Evolutionary conservation across 2,888 invertebrate species (phyloP).

Genomic region (Torymus auratus): DNA sequence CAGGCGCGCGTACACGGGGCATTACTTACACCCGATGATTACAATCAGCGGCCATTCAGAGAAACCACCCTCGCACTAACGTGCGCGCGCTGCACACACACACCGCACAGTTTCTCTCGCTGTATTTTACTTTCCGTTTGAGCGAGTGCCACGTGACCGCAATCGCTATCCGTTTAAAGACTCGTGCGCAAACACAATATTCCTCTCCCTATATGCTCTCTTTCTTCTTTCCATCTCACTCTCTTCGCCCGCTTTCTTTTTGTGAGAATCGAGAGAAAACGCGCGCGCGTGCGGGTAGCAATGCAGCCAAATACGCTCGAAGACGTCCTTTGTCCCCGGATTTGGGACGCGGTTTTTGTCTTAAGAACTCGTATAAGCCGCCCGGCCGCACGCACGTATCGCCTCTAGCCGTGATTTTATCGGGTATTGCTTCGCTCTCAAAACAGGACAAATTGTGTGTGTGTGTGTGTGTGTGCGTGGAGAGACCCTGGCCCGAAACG

Average conservation of each 20-base stretch:
- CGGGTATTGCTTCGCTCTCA: too few species aligned
- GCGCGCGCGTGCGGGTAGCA: conserved; percentile 1
- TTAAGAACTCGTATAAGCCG: neutral
- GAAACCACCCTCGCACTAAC: conserved; percentile 70
- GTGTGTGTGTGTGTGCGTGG: too few species aligned
- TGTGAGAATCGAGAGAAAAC: neutral
- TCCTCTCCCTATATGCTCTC: conserved; percentile 30
- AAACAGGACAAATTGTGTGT: too few species aligned
- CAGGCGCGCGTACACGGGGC: conserved; percentile 66
- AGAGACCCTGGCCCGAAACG: too few species aligned
- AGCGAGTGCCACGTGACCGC: conserved; percentile 75
- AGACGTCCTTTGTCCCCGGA: conserved; percentile 20
- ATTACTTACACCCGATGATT: conserved; percentile 76
- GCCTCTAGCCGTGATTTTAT: too few species aligned
- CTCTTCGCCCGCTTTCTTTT: conserved; percentile 2
- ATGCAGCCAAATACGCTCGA: conserved; percentile 8
- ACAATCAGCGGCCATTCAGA: conserved; percentile 76
- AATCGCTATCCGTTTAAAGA: conserved; percentile 73
- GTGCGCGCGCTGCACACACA: conserved; percentile 46
- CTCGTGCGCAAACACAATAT: conserved; percentile 64
- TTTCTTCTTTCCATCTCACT: neutral
- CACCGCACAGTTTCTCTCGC: conserved; percentile 51
- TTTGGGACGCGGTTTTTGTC: neutral
- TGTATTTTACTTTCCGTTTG: conserved; percentile 72
- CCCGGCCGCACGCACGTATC: too few species aligned